Conservation (phyloP, 2,113 vertebrate species). For the Psammodynastes pulverulentus region DNA sequence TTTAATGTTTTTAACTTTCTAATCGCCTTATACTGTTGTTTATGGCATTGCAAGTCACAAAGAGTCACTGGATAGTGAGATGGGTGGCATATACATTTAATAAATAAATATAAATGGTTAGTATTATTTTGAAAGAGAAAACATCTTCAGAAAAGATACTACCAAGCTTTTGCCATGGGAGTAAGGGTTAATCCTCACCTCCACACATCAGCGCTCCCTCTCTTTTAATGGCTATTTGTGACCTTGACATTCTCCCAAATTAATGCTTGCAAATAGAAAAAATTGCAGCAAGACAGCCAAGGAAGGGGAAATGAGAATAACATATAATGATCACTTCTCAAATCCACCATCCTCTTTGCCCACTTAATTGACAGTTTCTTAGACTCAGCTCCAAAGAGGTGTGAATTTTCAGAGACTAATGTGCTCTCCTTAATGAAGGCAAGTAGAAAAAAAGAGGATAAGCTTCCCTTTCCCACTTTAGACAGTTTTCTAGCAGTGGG, state of each 20-base stretch:
- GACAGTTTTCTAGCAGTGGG: background rate
- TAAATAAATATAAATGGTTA: background rate
- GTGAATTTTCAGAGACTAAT: background rate
- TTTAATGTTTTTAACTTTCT: background rate
- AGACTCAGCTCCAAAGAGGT: background rate
- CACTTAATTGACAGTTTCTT: background rate
- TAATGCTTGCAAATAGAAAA: background rate
- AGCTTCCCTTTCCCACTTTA: background rate
- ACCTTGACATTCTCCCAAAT: background rate
- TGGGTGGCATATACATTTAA: background rate
- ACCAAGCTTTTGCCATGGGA: background rate
- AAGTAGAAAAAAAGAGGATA: background rate
- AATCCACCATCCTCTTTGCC: background rate
- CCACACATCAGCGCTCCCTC: background rate
- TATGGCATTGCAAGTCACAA: background rate
- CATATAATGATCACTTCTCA: background rate
- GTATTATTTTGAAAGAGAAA: background rate
- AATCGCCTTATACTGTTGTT: background rate
- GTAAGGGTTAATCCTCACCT: background rate
- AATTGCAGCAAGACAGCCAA: background rate
- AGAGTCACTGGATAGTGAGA: background rate
- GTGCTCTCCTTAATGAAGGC: background rate
- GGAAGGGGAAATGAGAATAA: background rate
- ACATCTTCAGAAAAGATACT: background rate
- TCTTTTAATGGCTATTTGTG: background rate